A percentile compares a stretch with the other conserved stretches of the same genome.
Conservation (phyloP, 2,797 vertebrate genomes). For the Gymnoscopelus microlampas region DNA sequence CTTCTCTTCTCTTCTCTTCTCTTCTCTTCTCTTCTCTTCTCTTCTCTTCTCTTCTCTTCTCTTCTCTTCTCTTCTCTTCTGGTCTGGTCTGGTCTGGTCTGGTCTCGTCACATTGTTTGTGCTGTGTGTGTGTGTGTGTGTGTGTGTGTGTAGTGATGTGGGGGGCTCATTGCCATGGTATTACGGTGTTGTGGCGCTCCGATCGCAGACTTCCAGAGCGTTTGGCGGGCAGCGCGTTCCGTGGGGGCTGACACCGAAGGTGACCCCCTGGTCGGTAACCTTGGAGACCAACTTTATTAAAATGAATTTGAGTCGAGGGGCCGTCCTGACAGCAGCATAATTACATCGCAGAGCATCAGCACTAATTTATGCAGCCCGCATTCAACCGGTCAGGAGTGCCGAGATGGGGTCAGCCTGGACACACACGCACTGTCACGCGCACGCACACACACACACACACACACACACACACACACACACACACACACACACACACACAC, state of each 20-base stretch:
- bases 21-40: neutral
- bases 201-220: constrained; percentile 71
- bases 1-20: neutral
- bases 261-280: constrained; percentile 96
- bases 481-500: constrained; percentile 11
- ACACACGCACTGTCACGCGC: constrained; percentile 30
- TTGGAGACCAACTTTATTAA: constrained; percentile 99
- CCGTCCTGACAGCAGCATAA: constrained; percentile 99
- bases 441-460: constrained; percentile 13
- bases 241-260: constrained; percentile 95
- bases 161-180: constrained; percentile 35
- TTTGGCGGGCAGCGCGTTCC: constrained; percentile 81
- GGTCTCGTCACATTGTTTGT: constrained; percentile 32
- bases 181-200: constrained; percentile 77
- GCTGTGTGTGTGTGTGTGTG: constrained; percentile 27
- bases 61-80: neutral
- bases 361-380: constrained; percentile 97
- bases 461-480: constrained; percentile 17
- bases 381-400: constrained; percentile 94
- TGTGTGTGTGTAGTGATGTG: constrained; percentile 40
- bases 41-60: neutral
- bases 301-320: constrained; percentile 99
- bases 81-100: constrained; percentile 16
- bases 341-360: constrained; percentile 99
- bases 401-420: constrained; percentile 89